A percentile compares a stretch with the other conserved stretches of the same genome.
These are phyloP conservation scores for Bergia puertoricense DNA, from an alignment of 92 coral and sea anemone genomes.

Conservation along the genomic window DNA sequence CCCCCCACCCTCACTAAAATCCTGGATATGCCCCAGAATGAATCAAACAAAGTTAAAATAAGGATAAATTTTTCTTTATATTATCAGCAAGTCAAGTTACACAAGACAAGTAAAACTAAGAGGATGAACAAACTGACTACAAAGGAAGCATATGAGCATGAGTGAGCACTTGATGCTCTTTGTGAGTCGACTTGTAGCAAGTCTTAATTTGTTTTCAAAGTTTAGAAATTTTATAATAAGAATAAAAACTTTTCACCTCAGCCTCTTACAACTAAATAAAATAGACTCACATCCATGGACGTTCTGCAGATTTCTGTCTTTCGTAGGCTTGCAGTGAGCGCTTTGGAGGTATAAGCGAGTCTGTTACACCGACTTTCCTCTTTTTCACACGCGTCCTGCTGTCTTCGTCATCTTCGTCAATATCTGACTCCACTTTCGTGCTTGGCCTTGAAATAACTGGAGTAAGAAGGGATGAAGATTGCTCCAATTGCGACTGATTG, in stretches of 20 bases:
- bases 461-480: conserved; percentile 24
- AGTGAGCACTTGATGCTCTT: too few relatives aligned
- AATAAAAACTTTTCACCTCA: background rate
- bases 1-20: too few relatives aligned
- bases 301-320: conserved; percentile 62
- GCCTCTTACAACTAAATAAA: background rate
- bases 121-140: too few relatives aligned
- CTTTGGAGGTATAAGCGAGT: conserved; percentile 95
- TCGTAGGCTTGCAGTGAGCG: conserved; percentile 83
- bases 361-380: conserved; percentile 78
- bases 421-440: conserved; percentile 37
- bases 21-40: too few relatives aligned
- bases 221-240: background rate
- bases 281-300: conserved; percentile 43
- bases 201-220: too few relatives aligned
- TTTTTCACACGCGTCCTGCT: conserved; percentile 57
- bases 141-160: too few relatives aligned
- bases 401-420: conserved; percentile 64
- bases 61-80: too few relatives aligned
- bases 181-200: too few relatives aligned
- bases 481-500: conserved; percentile 4
- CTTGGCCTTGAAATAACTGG: conserved; percentile 41
- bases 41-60: too few relatives aligned
- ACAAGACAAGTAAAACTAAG: too few relatives aligned
- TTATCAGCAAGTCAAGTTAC: too few relatives aligned